Conservation (phyloP, 2,113 vertebrate species). For the Chrysemys picta region DNA sequence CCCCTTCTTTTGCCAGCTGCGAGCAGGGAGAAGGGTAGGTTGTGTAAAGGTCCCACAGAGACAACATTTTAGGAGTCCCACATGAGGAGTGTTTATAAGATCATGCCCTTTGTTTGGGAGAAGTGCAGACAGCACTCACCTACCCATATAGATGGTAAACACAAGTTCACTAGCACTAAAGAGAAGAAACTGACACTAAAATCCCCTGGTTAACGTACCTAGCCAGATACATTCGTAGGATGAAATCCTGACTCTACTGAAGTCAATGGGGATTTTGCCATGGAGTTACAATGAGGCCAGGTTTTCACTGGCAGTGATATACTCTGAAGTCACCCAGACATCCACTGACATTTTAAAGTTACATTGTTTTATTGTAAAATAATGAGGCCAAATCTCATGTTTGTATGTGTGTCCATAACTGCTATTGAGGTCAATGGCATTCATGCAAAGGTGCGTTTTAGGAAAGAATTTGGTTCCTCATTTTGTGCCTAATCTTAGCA, state of each 20-base stretch:
- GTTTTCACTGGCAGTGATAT: not conserved
- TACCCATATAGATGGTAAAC: fast-evolving
- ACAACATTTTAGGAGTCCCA: not conserved
- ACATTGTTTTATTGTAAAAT: not conserved
- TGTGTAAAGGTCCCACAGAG: not conserved
- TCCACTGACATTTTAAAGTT: not conserved
- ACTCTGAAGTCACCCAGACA: fast-evolving
- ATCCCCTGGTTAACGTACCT: not conserved
- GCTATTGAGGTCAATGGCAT: not conserved
- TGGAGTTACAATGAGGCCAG: not conserved
- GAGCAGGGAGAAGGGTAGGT: not conserved
- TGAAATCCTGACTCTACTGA: not conserved
- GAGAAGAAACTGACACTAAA: not conserved
- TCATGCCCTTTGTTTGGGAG: not conserved
- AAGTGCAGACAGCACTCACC: not conserved
- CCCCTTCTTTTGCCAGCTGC: not conserved
- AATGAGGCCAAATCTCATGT: not conserved
- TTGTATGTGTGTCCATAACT: not conserved
- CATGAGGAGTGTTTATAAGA: not conserved
- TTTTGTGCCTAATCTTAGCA: not conserved
- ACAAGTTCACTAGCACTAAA: not conserved
- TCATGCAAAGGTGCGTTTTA: not conserved
- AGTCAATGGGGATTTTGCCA: not conserved
- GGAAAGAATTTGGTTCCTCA: not conserved
- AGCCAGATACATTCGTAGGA: not conserved